Conservation (phyloP, 2,888 invertebrate genomes). For the Caradrina kadenii region DNA sequence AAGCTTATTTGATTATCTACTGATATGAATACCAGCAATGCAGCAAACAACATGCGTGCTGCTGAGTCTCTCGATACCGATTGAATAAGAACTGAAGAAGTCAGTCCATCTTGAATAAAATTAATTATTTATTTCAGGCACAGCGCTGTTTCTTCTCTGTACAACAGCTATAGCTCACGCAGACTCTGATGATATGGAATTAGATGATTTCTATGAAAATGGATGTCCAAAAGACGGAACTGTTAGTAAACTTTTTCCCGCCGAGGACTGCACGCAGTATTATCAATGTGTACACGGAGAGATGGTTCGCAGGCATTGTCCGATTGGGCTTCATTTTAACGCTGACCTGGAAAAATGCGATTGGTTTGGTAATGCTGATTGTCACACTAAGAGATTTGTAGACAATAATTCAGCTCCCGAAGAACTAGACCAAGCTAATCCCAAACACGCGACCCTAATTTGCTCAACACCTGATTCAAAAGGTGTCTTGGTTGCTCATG, state of each 20-base stretch:
- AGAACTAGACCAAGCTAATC: conserved; percentile 61
- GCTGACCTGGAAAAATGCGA: conserved; percentile 62
- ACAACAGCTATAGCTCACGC: conserved; percentile 29
- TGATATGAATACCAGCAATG: conserved; percentile 4
- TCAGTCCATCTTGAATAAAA: conserved; percentile 15
- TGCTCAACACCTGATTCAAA: conserved; percentile 67
- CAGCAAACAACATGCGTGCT: background rate
- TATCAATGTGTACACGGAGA: conserved; percentile 65
- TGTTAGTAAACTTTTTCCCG: conserved; percentile 48
- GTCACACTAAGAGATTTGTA: conserved; percentile 40
- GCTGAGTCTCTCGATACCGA: background rate
- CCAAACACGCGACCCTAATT: conserved; percentile 63
- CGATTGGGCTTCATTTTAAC: conserved; percentile 37
- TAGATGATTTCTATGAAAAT: conserved; percentile 26
- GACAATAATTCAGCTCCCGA: conserved; percentile 3
- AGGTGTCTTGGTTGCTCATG: conserved; percentile 67
- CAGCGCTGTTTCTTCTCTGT: conserved; percentile 44
- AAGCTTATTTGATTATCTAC: background rate
- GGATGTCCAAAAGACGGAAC: conserved; percentile 51
- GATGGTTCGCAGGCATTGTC: conserved; percentile 31
- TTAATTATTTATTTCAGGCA: conserved; percentile 49
- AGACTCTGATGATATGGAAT: background rate
- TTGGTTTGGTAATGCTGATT: conserved; percentile 57
- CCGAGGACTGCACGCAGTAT: conserved; percentile 67
- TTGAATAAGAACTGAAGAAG: conserved; percentile 7